Evolutionary conservation across 2,113 vertebrate genomes (phyloP), one percentile per base, ranked within the genome.

Genomic region (Platichthys stellatus): DNA sequence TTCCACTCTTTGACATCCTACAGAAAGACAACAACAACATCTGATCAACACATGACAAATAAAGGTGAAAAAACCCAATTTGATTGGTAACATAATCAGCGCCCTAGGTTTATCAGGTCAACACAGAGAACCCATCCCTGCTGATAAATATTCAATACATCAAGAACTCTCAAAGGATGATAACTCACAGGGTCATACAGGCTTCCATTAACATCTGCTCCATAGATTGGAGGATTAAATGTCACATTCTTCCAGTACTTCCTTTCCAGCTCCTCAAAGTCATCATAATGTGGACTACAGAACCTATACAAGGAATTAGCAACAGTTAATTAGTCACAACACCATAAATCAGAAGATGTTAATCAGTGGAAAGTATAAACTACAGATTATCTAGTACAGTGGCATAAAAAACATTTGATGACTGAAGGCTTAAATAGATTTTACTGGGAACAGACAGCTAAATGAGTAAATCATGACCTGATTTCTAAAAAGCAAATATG

Each of bases 241-340:
- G 98, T 99, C 23, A 99, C 95, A 75, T 99, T 99, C 90, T 98
- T 99, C 98, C 98, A 99, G 83, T 98, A 99, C 72, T 98, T 99
- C 62, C 98, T 95, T 87, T 99, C 98, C 69, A 99, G 96, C 77
- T 99, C 98, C 86, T 99, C 98, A 89, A 98, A 98, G 76, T 98
- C 97, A 0, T 94, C 96, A 84, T 98, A 98, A 54, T 95, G 96
- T 43, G 98, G 98, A 56, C 95, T 97, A 77, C 96, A 98, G 87
- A 96, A 99, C 89, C 98, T 99, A 80, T 14, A 79, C 66, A 70
- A 35, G 20, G 7, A 12, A 69, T 26, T 8, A 2, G 38, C 8
- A 75, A 2, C 1, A 18, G 5, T 65, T 26, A 28, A 56, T 81
- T 47, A 62, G 12, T 11, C 26, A 10, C 2, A 4, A 65, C 2